Evolutionary conservation across 2,888 invertebrate genomes (phyloP), one percentile per base, ranked within the genome.

Genomic region (Notocelia uddmanniana): DNA sequence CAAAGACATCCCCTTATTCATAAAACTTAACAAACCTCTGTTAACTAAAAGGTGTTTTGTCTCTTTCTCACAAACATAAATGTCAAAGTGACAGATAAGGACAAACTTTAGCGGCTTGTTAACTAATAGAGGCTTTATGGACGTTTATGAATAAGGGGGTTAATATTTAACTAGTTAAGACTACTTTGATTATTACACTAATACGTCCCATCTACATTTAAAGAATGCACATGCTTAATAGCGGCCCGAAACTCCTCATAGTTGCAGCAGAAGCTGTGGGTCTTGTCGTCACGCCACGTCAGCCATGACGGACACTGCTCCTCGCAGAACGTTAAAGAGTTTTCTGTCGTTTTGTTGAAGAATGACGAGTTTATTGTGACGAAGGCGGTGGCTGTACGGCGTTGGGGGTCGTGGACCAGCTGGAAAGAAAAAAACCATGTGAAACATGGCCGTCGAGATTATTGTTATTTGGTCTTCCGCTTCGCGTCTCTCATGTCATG

Each of bases 241-340:
- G 74, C 73, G 0, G 74, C 41, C 0, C 74, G 58, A 23, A 92
- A 91, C 0, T 90, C 81, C 0, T 85, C 50, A 67, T 91, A 93
- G 21, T 79, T 79, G 18, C 93, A 93, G 62, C 92, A 92, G 69
- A 92, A 93, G 73, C 92, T 92, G 45, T 84, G 84, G 0, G 91
- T 89, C 0, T 85, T 90, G 31, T 92, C 92, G 21, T 83, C 86
- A 0, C 89, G 84, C 93, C 93, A 93, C 68, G 50, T 83, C 19
- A 93, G 69, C 93, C 93, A 93, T 0, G 81, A 75, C 37, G 85
- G 84, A 0, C 92, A 92, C n/a, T 87, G 76, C 73, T 91, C 89
- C 0, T 77, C 69, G 73, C 93, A 93, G 54, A 92, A 91, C 0
- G 83, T 75, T 13, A 92, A 71, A 0, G 74, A 54, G 0, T 83